Conservation (phyloP, 2,113 vertebrate species). For the Origma solitaria region DNA sequence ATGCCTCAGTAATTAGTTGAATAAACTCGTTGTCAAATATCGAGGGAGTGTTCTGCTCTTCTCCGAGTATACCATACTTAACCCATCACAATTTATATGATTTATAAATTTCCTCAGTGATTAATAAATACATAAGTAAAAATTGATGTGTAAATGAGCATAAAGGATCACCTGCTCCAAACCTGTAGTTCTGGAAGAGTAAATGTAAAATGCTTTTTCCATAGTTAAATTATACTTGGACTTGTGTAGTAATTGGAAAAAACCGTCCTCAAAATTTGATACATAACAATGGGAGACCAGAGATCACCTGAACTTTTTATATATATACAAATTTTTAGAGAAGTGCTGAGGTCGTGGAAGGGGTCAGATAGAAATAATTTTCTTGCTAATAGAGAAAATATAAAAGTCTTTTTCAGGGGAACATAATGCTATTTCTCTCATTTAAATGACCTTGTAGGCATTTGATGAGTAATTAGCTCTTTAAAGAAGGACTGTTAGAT, state of each 20-base stretch:
- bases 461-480: background rate
- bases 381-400: background rate
- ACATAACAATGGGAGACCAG: background rate
- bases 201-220: background rate
- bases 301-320: background rate
- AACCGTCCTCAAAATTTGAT: background rate
- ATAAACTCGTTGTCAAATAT: background rate
- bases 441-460: background rate
- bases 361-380: background rate
- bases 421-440: background rate
- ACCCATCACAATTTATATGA: background rate
- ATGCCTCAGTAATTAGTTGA: background rate
- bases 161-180: background rate
- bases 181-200: background rate
- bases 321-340: background rate
- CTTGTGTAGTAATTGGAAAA: background rate
- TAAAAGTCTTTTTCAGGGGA: background rate
- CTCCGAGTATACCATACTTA: background rate
- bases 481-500: background rate
- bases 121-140: background rate
- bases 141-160: background rate
- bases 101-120: background rate
- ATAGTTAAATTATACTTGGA: background rate
- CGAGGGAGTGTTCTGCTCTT: background rate
- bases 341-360: background rate